A percentile compares a stretch with the other conserved stretches of the same genome.
Evolutionary conservation across 2,113 vertebrate species (phyloP).

Genomic region (Corapipo altera): DNA sequence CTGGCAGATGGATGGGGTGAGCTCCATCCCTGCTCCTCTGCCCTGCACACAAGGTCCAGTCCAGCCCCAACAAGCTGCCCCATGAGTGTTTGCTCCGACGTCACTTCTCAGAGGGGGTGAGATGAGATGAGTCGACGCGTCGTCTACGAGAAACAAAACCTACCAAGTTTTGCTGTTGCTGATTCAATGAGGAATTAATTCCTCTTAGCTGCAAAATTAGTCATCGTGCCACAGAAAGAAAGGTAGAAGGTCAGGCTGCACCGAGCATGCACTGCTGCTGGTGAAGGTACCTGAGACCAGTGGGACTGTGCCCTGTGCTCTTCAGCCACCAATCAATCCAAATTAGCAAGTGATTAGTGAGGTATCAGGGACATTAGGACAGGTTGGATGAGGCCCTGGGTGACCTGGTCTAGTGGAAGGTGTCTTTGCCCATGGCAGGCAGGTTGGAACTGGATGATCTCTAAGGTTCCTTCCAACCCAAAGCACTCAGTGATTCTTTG

Average conservation of each 20-base stretch:
- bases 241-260: not conserved
- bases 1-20: not conserved
- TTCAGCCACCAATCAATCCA: not conserved
- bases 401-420: not conserved
- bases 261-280: not conserved
- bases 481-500: not conserved
- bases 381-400: not conserved
- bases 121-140: not conserved
- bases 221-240: not conserved
- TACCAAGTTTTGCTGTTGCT: not conserved
- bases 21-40: not conserved
- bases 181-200: slow-evolving; percentile 46
- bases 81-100: not conserved
- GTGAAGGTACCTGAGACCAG: rapidly evolving
- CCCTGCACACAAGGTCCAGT: not conserved
- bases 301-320: not conserved
- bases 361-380: not conserved
- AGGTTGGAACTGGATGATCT: not conserved
- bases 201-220: slow-evolving; percentile 31
- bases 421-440: not conserved
- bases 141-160: slow-evolving; percentile 7
- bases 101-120: slow-evolving; percentile 35
- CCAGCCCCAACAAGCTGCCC: not conserved
- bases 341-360: not conserved
- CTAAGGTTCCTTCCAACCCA: not conserved